phyloP scores from a whole-genome alignment of 2,888 invertebrate species.

The Clusia tigrina region DNA sequence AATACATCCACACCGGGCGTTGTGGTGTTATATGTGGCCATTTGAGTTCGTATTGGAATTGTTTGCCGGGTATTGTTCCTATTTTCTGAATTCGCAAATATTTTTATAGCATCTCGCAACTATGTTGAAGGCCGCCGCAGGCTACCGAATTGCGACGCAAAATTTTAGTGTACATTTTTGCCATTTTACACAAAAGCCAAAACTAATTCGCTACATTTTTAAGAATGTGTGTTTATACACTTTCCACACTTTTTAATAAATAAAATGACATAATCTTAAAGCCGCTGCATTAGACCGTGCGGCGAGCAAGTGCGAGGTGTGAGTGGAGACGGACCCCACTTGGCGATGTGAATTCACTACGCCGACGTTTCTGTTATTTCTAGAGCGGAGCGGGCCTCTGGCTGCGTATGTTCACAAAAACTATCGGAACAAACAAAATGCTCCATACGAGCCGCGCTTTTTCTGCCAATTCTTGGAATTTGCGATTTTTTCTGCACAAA shows the following conservation, averaged over 20 bases:
- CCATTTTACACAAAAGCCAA: no score
- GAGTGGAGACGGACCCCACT: background rate
- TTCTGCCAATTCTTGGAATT: constrained; percentile 3
- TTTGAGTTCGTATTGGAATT: constrained; percentile 38
- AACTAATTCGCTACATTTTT: background rate
- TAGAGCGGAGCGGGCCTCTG: background rate
- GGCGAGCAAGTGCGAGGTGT: no score
- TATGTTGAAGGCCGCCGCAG: constrained; percentile 27
- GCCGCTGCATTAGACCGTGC: no score
- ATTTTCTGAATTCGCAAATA: constrained; percentile 19
- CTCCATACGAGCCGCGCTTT: background rate
- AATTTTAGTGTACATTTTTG: constrained; percentile 32
- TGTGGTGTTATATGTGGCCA: constrained; percentile 54
- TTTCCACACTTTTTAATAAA: constrained; percentile 40
- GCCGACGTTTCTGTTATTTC: background rate
- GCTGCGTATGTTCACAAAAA: no score
- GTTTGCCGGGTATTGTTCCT: background rate
- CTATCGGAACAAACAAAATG: no score
- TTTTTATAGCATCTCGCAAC: constrained; percentile 5
- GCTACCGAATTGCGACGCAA: constrained; percentile 37
- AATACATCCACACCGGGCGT: constrained; percentile 48
- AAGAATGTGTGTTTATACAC: background rate
- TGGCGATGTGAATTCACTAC: no score
- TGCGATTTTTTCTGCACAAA: constrained; percentile 4
- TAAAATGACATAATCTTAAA: constrained; percentile 54